phyloP scores from a whole-genome alignment of 2,113 vertebrate species.

The Piaya cayana region DNA sequence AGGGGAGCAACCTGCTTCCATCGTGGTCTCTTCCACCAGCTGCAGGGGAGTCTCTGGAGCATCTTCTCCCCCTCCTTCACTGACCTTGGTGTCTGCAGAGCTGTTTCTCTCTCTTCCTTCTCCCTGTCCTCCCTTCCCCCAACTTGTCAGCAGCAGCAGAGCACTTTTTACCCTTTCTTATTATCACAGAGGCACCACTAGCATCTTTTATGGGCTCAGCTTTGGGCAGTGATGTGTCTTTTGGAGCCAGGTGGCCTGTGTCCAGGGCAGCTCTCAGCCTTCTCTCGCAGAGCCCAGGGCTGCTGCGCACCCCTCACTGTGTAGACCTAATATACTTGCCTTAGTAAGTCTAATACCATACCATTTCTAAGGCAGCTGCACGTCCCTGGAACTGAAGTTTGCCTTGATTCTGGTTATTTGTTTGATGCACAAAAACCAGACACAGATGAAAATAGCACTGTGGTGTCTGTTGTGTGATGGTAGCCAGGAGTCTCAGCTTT shows the following conservation, averaged over 20 bases:
- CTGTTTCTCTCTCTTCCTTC: background rate
- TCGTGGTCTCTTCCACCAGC: background rate
- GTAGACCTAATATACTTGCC: background rate
- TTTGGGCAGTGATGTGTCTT: background rate
- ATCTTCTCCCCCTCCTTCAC: background rate
- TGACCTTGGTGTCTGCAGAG: background rate
- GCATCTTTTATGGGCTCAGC: background rate
- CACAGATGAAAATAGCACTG: background rate
- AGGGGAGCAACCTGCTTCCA: background rate
- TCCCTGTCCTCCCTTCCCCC: background rate
- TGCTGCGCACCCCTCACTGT: background rate
- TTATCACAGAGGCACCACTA: background rate
- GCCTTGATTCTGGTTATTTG: constrained; percentile 2
- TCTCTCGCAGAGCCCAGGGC: background rate
- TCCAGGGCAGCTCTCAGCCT: background rate
- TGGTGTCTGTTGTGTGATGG: background rate
- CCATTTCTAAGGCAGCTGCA: background rate
- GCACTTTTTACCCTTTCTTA: background rate
- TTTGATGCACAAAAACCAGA: background rate
- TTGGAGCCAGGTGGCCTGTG: background rate
- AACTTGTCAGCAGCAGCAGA: background rate
- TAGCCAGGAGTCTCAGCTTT: constrained; percentile 6
- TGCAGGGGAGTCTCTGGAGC: background rate
- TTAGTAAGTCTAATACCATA: background rate
- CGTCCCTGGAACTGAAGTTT: background rate